These are phyloP conservation scores for Molorchus minor DNA, from an alignment of 2,888 invertebrate species.

Conservation along the genomic window DNA sequence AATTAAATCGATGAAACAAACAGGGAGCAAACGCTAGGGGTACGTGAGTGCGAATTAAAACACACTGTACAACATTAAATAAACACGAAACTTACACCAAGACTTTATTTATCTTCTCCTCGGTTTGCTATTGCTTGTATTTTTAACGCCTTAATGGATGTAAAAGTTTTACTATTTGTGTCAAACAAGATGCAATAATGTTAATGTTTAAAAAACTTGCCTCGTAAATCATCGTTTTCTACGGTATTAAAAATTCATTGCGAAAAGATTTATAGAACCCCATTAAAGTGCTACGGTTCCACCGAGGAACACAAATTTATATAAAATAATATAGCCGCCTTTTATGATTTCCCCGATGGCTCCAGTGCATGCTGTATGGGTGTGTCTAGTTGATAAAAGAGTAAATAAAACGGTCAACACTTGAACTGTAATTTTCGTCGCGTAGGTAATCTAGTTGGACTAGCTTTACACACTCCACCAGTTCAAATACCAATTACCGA, in stretches of 20 bases:
- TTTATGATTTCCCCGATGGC: constrained; percentile 57
- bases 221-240: constrained; percentile 17
- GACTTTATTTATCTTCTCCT: too few species aligned
- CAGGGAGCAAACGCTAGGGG: too few species aligned
- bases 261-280: constrained; percentile 41
- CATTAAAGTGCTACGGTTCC: constrained; percentile 41
- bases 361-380: constrained; percentile 41
- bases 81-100: too few species aligned
- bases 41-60: too few species aligned
- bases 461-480: neutral
- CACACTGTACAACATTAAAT: too few species aligned
- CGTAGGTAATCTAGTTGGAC: neutral
- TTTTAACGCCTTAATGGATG: neutral
- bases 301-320: constrained; percentile 44
- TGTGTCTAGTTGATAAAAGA: constrained; percentile 52
- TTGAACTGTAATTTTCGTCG: constrained; percentile 3
- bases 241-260: constrained; percentile 41
- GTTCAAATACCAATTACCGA: too few species aligned
- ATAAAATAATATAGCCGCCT: constrained; percentile 53
- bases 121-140: neutral
- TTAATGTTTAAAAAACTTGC: constrained; percentile 13
- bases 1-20: too few species aligned
- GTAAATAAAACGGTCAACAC: constrained; percentile 34
- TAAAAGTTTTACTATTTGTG: neutral
- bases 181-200: constrained; percentile 12